Conservation (phyloP, 2,888 invertebrate species). For the Hemithea aestivaria region DNA sequence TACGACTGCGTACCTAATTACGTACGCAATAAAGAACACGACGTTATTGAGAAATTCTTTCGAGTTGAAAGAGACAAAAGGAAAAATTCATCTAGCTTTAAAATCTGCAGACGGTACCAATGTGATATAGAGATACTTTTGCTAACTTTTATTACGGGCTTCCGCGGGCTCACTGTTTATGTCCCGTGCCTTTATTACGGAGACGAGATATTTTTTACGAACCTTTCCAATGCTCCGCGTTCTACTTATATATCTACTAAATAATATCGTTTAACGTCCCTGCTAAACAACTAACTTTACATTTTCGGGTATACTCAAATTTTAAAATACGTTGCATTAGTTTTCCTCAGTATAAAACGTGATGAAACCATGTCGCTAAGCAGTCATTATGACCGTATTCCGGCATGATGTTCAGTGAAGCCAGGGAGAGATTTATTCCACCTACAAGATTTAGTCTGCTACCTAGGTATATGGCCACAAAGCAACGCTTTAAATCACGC, state of each 20-base stretch:
- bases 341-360: too few relatives aligned
- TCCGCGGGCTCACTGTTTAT: slow-evolving; percentile 50
- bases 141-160: slow-evolving; percentile 52
- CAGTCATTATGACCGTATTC: too few relatives aligned
- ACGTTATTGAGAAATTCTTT: slow-evolving; percentile 34
- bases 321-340: too few relatives aligned
- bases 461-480: too few relatives aligned
- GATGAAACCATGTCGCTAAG: too few relatives aligned
- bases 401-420: too few relatives aligned
- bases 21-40: slow-evolving; percentile 22
- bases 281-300: too few relatives aligned
- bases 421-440: too few relatives aligned
- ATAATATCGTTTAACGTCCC: slow-evolving; percentile 41
- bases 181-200: slow-evolving; percentile 46
- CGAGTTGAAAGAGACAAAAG: slow-evolving; percentile 33
- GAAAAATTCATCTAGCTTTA: slow-evolving; percentile 37
- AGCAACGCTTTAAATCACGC: too few relatives aligned
- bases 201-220: slow-evolving; percentile 55
- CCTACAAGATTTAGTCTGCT: too few relatives aligned
- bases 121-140: slow-evolving; percentile 39
- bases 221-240: slow-evolving; percentile 38
- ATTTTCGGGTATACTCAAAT: too few relatives aligned
- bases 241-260: too few relatives aligned
- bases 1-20: slow-evolving; percentile 20
- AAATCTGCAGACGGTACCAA: slow-evolving; percentile 28